These are phyloP conservation scores for Bagarius yarrelli DNA, from an alignment of 2,113 vertebrate genomes.

Conservation along the genomic window DNA sequence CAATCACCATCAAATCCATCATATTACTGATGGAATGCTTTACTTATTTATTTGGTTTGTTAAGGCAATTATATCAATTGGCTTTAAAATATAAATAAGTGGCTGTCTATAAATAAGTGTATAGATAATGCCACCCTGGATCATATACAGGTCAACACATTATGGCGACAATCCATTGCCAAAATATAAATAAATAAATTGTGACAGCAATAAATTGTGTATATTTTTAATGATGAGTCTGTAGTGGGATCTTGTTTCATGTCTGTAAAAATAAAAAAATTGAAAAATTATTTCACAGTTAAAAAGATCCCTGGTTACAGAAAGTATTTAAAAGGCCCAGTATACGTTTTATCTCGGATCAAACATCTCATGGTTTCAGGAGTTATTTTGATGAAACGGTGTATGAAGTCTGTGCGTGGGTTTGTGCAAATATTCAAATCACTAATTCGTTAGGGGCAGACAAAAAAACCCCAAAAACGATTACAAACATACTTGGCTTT, in stretches of 20 bases:
- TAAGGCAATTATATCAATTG: neutral
- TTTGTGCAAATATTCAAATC: conserved; percentile 17
- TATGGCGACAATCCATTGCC: neutral
- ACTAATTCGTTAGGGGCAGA: conserved; percentile 24
- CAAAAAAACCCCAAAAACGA: neutral
- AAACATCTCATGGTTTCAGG: conserved; percentile 21
- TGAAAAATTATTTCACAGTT: neutral
- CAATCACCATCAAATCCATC: neutral
- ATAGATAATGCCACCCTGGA: neutral
- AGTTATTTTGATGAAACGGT: conserved; percentile 25
- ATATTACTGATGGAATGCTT: neutral
- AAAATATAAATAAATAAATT: too few relatives aligned
- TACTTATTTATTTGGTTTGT: neutral
- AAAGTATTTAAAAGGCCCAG: neutral
- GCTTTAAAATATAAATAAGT: neutral
- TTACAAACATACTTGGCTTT: neutral
- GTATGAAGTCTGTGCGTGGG: conserved; percentile 22
- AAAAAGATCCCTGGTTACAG: neutral
- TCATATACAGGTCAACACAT: neutral
- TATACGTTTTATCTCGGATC: neutral
- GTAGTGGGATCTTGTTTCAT: neutral
- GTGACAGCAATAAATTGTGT: too few relatives aligned
- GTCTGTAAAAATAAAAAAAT: neutral
- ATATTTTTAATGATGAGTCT: neutral
- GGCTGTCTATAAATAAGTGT: neutral